Evolutionary conservation across 2,888 invertebrate species (phyloP), one percentile per base, ranked within the genome.

Genomic region (Drosophila diplacantha): DNA sequence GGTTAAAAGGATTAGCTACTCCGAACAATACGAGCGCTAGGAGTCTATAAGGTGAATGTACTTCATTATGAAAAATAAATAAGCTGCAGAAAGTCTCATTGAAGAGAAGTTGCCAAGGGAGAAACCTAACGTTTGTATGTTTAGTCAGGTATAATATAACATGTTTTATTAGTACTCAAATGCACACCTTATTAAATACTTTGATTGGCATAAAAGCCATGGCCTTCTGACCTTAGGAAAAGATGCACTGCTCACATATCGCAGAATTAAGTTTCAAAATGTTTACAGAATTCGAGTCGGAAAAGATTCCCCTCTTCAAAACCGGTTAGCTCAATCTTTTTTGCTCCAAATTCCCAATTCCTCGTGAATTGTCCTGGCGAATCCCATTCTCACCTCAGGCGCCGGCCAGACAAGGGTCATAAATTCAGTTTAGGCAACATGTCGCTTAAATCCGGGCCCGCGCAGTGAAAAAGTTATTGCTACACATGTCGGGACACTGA

Each of bases 401-500:
- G 8, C 34, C 5, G 24, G 26, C 20, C 32, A 26, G 18, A 38
- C 38, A 20, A 9, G 26, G 22, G 35, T 24, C 56, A 73, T 76
- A 76, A 78, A 81, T 74, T 67, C 49, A 47, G 75, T 70, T 79
- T 72, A 69, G 74, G 71, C 62, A 47, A 57, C 71, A 70, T 74
- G 43, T 39, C 29, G 22, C 37, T 12, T 11, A 9, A 37, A 61
- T 58, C 61, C 64, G 62, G 61, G 61, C 47, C 58, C 58, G 55
- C 18, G 41, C 51, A 8, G 44, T 14, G 38, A 52, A 32, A 51
- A 55, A 66, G 65, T 70, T 75, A 74, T 71, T 72, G 72, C 66
- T 75, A 75, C 77, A 75, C 77, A 80, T 81, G 77, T 81, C 66
- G 61, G n/a, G 58, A 39, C 76, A 79, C 80, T 74, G 77, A 81